Conservation (phyloP, 1,140 invertebrate species). For the Wasmannia auropunctata region DNA sequence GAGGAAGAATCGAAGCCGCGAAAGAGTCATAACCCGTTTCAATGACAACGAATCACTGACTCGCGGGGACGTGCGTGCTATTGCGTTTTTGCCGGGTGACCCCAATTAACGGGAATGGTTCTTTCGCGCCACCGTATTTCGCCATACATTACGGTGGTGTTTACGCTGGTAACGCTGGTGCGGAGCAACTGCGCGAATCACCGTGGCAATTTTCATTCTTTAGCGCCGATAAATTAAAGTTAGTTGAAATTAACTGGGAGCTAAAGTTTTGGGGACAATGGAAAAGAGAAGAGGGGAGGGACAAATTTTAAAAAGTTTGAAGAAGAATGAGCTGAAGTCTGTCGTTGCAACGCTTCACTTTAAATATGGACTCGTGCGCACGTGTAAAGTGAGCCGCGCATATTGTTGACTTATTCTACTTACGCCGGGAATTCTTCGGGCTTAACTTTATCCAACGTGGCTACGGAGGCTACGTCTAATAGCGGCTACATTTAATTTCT, state of each 20-base stretch:
- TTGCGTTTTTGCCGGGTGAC: not conserved
- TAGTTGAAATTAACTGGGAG: not conserved
- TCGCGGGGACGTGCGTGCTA: not conserved
- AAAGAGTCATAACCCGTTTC: conserved; percentile 30
- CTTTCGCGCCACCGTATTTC: not conserved
- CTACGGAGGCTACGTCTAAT: not conserved
- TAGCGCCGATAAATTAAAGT: conserved; percentile 5
- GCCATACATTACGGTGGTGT: not conserved
- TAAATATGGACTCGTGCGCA: not conserved
- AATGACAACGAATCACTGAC: conserved; percentile 27
- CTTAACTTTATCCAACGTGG: not conserved
- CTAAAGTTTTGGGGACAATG: not conserved
- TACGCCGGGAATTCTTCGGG: not conserved
- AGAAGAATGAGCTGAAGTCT: not conserved
- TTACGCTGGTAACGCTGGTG: not conserved
- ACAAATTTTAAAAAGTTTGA: conserved; percentile 23
- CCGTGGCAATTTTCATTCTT: not conserved
- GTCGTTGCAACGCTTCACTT: not conserved
- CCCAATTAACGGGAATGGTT: conserved; percentile 10
- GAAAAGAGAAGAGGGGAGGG: not conserved
- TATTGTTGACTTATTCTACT: conserved; percentile 29
- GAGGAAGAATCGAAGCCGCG: not conserved
- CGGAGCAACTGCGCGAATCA: not conserved
- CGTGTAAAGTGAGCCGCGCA: not conserved
- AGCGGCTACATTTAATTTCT: not conserved